These are phyloP conservation scores for Parauchenoglanis ngamensis DNA, from an alignment of 2,797 vertebrate genomes.

Conservation along the genomic window DNA sequence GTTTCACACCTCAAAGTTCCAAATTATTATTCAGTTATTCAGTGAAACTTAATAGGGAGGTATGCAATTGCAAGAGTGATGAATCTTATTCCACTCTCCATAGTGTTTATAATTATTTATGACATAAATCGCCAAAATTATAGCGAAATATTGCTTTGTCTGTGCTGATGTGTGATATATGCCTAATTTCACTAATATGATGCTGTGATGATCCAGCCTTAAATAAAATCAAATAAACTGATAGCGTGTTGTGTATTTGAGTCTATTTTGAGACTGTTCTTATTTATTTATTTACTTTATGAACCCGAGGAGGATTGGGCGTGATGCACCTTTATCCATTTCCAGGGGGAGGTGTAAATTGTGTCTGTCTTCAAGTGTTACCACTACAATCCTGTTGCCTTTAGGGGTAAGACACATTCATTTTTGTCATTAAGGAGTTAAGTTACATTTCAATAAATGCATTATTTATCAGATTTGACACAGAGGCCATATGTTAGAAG, in stretches of 20 bases:
- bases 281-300: constrained; percentile 29
- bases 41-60: background rate
- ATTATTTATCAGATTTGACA: constrained; percentile 80
- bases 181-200: background rate
- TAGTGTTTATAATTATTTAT: background rate
- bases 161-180: background rate
- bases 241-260: background rate
- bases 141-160: background rate
- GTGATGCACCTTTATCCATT: constrained; percentile 15
- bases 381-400: constrained; percentile 31
- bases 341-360: background rate
- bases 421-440: constrained; percentile 61
- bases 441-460: constrained; percentile 73
- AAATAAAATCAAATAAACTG: background rate
- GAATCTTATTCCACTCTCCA: background rate
- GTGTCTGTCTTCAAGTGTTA: constrained; percentile 29
- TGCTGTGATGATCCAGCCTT: background rate
- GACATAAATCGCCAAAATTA: background rate
- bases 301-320: background rate
- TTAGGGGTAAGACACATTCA: constrained; percentile 45
- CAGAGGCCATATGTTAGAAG: constrained; percentile 66
- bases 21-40: constrained; percentile 21
- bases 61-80: background rate
- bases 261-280: background rate
- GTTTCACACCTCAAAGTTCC: background rate